Percentiles rank a stretch among this genome's conserved stretches.
These are phyloP conservation scores for Drosophila yakuba DNA, from an alignment of 1,140 invertebrate genomes.

Conservation along the genomic window DNA sequence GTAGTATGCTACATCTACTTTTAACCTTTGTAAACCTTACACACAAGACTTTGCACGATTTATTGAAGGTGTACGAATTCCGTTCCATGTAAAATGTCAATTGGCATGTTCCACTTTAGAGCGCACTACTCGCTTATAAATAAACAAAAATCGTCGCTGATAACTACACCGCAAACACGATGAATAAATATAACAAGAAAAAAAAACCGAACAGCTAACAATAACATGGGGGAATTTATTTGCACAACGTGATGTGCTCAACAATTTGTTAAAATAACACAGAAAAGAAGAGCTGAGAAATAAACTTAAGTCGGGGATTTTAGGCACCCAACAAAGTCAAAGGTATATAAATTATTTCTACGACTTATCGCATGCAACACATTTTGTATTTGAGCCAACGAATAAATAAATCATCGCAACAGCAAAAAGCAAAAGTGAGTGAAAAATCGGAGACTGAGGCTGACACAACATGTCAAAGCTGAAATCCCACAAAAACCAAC, in stretches of 20 bases:
- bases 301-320: neutral
- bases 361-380: conserved; percentile 34
- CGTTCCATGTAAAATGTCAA: conserved; percentile 64
- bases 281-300: conserved; percentile 12
- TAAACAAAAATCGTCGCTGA: conserved; percentile 53
- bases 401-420: conserved; percentile 32
- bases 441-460: conserved; percentile 11
- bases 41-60: neutral
- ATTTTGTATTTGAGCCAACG: conserved; percentile 5
- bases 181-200: conserved; percentile 23
- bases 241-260: conserved; percentile 54
- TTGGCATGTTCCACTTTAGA: conserved; percentile 67
- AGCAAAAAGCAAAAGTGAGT: neutral
- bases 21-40: no score
- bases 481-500: conserved; percentile 41
- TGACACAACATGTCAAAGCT: conserved; percentile 37
- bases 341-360: conserved; percentile 38
- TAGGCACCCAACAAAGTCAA: conserved; percentile 32
- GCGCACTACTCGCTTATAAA: conserved; percentile 26
- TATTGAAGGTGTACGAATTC: conserved; percentile 12
- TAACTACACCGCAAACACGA: conserved; percentile 59
- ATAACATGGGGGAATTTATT: conserved; percentile 55
- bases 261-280: conserved; percentile 54
- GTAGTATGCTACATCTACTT: neutral
- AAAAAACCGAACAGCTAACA: conserved; percentile 53